phyloP scores from a whole-genome alignment of 2,888 invertebrate genomes.

The Eupithecia insigniata region DNA sequence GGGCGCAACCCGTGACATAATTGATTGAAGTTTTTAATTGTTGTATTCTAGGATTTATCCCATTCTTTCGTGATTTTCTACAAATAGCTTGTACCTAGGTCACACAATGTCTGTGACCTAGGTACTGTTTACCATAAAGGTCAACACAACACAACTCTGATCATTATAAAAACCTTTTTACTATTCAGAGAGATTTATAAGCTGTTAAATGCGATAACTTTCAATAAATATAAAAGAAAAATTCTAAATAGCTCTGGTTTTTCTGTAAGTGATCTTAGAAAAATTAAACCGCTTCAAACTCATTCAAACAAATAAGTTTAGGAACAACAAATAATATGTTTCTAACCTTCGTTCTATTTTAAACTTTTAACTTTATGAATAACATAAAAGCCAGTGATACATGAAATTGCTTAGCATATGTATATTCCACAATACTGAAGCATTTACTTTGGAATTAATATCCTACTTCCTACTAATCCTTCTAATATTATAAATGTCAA shows the following conservation, averaged over 20 bases:
- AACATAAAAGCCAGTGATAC: too few species aligned
- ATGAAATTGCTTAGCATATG: too few species aligned
- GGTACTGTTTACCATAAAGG: not conserved
- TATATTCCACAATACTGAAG: too few species aligned
- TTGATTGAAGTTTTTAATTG: not conserved
- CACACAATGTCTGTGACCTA: too few species aligned
- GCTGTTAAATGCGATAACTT: not conserved
- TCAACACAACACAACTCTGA: not conserved
- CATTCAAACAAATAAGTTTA: not conserved
- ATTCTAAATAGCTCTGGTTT: not conserved
- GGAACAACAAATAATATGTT: not conserved
- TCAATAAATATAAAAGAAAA: not conserved
- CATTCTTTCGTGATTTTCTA: not conserved
- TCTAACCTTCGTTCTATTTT: too few species aligned
- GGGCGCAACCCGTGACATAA: not conserved
- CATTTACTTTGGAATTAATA: too few species aligned
- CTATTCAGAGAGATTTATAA: not conserved
- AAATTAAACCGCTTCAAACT: not conserved
- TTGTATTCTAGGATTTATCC: not conserved
- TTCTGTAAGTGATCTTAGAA: not conserved
- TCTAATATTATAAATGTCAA: too few species aligned
- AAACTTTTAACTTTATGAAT: too few species aligned
- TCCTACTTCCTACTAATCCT: too few species aligned
- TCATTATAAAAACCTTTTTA: not conserved
- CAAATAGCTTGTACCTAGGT: not conserved